Evolutionary conservation across 2,113 vertebrate species (phyloP).

Genomic region (Vicugna pacos): DNA sequence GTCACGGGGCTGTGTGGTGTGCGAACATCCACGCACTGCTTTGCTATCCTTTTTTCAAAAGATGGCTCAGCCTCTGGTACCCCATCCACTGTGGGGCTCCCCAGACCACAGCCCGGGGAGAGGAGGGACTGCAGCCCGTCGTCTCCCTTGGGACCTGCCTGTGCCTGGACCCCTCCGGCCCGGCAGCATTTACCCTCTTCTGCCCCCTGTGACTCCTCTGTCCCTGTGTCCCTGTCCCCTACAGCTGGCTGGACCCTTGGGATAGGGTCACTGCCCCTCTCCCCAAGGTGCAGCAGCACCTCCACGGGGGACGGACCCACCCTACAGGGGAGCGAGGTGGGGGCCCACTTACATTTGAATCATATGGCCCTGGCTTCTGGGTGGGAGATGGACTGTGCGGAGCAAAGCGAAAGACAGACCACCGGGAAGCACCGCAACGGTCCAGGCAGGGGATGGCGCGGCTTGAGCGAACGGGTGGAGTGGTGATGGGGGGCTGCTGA

Average conservation of each 20-base stretch:
- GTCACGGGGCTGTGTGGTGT: background rate
- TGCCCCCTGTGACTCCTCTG: background rate
- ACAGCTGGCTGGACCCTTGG: background rate
- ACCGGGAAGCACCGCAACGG: background rate
- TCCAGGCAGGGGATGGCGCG: background rate
- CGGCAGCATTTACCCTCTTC: accelerated
- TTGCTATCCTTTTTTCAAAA: background rate
- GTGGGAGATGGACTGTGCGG: background rate
- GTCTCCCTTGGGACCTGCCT: background rate
- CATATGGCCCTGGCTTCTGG: background rate
- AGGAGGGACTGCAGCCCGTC: background rate
- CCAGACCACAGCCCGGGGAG: background rate
- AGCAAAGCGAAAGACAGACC: background rate
- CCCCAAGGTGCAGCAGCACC: background rate
- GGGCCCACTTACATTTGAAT: background rate
- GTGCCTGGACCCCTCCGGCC: background rate
- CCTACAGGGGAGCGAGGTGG: background rate
- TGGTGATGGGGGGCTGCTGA: background rate
- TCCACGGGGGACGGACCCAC: background rate
- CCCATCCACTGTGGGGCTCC: background rate
- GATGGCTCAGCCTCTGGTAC: background rate
- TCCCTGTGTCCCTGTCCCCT: background rate
- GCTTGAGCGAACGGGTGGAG: background rate
- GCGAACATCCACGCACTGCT: background rate
- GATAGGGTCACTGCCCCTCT: background rate